Percentiles rank a stretch among this genome's conserved stretches.
phyloP scores from a whole-genome alignment of 2,113 vertebrate genomes.

The Phalacrocorax pelagicus region DNA sequence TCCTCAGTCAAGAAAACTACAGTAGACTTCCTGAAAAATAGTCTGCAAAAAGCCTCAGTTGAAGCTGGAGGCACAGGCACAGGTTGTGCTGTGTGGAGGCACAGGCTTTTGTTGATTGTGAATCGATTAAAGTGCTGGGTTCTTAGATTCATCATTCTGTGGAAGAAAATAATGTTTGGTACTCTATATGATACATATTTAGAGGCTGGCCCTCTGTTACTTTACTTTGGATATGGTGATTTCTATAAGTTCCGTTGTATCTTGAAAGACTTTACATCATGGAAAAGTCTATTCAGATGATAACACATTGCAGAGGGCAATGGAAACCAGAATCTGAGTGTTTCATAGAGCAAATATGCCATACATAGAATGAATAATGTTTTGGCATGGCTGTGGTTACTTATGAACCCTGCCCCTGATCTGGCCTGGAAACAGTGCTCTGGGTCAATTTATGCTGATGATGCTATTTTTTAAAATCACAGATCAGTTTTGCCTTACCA shows the following conservation, averaged over 20 bases:
- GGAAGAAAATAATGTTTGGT: not conserved
- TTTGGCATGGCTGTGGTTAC: not conserved
- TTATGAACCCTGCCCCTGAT: not conserved
- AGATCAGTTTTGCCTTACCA: not conserved
- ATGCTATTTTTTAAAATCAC: not conserved
- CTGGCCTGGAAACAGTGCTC: not conserved
- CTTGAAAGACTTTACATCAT: not conserved
- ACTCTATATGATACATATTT: not conserved
- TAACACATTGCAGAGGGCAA: not conserved
- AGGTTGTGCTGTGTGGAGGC: not conserved
- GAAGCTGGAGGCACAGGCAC: not conserved
- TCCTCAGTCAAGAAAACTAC: not conserved
- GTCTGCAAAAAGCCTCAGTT: not conserved
- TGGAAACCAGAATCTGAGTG: not conserved
- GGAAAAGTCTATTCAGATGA: not conserved
- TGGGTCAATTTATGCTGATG: not conserved
- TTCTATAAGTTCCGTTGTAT: not conserved
- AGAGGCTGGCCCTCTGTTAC: not conserved
- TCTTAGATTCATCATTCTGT: not conserved
- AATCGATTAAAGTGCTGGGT: not conserved
- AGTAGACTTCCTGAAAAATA: not conserved
- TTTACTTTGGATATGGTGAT: not conserved
- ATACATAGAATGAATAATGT: not conserved
- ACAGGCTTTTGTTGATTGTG: not conserved
- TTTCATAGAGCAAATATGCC: not conserved